These are phyloP conservation scores for Petrolisthes cinctipes DNA, from an alignment of 2,888 invertebrate species.

Conservation along the genomic window DNA sequence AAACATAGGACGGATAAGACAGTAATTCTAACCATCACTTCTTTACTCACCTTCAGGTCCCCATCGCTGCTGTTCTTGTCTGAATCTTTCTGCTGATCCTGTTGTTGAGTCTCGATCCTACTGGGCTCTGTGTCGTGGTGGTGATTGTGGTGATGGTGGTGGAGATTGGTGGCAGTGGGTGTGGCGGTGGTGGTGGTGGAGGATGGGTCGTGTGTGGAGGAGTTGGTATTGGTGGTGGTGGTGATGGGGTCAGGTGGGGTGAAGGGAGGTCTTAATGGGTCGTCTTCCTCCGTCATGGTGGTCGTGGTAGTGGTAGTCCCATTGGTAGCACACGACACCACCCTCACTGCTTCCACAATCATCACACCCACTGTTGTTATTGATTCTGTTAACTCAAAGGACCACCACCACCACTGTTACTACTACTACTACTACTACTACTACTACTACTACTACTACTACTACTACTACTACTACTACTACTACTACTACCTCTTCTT, in stretches of 20 bases:
- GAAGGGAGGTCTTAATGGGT: conserved; percentile 52
- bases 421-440: not conserved
- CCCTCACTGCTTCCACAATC: conserved; percentile 43
- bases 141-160: not conserved
- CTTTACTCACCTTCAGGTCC: conserved; percentile 29
- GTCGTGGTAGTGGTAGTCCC: not conserved
- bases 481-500: not conserved
- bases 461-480: not conserved
- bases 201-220: conserved; percentile 8
- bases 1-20: no score
- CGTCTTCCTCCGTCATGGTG: conserved; percentile 36
- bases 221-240: conserved; percentile 6
- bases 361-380: not conserved
- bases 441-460: not conserved
- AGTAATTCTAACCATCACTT: no score
- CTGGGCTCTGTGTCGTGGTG: conserved; percentile 26
- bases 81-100: conserved; percentile 17
- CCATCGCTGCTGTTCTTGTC: not conserved
- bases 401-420: not conserved
- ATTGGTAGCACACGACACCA: conserved; percentile 25
- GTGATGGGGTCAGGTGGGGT: conserved; percentile 35
- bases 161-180: not conserved
- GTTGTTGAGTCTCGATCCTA: conserved; percentile 38
- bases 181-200: not conserved
- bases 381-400: not conserved